phyloP scores from a whole-genome alignment of 2,797 vertebrate genomes.

The Botia kubotai region DNA sequence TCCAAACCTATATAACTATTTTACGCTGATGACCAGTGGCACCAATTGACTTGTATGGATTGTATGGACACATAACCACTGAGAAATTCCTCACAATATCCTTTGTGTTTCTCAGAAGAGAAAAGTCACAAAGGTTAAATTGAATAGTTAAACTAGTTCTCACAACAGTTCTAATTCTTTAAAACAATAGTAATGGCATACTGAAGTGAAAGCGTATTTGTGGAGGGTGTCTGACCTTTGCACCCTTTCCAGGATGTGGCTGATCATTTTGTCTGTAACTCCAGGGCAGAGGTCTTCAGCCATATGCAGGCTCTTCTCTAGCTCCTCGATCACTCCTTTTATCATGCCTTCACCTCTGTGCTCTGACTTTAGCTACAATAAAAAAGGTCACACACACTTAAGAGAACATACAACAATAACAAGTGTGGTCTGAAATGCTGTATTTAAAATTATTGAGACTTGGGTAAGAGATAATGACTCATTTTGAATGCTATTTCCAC shows the following conservation, averaged over 20 bases:
- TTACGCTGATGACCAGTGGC: no score
- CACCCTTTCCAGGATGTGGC: conserved; percentile 86
- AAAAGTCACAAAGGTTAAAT: no score
- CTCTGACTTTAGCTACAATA: conserved; percentile 82
- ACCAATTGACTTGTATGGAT: no score
- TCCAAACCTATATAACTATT: no score
- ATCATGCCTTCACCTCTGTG: conserved; percentile 78
- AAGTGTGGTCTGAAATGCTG: no score
- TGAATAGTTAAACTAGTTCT: no score
- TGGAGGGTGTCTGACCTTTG: conserved; percentile 75
- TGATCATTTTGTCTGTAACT: conserved; percentile 89
- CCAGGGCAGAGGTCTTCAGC: conserved; percentile 85
- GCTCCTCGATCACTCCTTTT: conserved; percentile 83
- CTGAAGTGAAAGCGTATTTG: neutral
- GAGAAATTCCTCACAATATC: no score
- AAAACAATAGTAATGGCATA: neutral
- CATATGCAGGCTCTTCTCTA: conserved; percentile 85
- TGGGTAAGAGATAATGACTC: neutral
- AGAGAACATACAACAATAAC: no score
- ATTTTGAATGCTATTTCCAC: neutral
- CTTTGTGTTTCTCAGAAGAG: no score
- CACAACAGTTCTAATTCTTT: neutral
- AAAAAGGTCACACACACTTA: neutral
- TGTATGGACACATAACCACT: no score
- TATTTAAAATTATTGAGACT: neutral